A percentile compares a stretch with the other conserved stretches of the same genome.
Conservation (phyloP, 2,888 invertebrate genomes). For the Zygogramma bicolorata region DNA sequence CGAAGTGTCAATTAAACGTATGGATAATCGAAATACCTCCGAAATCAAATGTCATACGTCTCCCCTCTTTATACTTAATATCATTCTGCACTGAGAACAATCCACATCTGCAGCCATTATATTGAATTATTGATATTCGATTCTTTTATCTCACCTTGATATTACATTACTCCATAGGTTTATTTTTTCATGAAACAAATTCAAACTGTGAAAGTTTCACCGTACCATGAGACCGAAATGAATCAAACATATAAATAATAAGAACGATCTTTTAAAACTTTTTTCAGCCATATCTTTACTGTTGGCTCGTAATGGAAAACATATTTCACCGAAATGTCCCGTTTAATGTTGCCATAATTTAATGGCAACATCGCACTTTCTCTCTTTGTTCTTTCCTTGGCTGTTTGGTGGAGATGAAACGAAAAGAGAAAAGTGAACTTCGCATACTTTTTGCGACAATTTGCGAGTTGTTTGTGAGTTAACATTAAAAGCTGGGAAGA, state of each 20-base stretch:
- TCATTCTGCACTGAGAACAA: too few relatives aligned
- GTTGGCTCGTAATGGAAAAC: conserved; percentile 64
- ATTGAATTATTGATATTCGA: too few relatives aligned
- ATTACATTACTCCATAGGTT: background rate
- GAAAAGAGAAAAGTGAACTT: conserved; percentile 26
- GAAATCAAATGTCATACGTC: too few relatives aligned
- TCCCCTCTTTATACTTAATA: too few relatives aligned
- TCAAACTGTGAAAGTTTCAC: conserved; percentile 58
- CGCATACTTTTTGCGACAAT: conserved; percentile 46
- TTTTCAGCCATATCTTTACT: conserved; percentile 65
- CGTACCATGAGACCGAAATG: conserved; percentile 59
- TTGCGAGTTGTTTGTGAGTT: conserved; percentile 50
- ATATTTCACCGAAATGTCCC: conserved; percentile 65
- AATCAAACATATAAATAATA: conserved; percentile 64
- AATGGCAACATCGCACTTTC: conserved; percentile 45
- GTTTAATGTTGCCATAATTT: conserved; percentile 56
- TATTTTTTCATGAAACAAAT: conserved; percentile 48
- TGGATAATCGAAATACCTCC: too few relatives aligned
- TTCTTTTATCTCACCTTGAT: background rate
- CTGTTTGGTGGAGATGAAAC: background rate
- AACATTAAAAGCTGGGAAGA: conserved; percentile 54
- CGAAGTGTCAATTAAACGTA: too few relatives aligned
- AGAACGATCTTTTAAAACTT: conserved; percentile 63
- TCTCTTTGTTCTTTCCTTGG: conserved; percentile 28
- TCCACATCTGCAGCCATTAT: too few relatives aligned